Conservation (phyloP, 2,888 invertebrate genomes). For the Heliothis peltigera region DNA sequence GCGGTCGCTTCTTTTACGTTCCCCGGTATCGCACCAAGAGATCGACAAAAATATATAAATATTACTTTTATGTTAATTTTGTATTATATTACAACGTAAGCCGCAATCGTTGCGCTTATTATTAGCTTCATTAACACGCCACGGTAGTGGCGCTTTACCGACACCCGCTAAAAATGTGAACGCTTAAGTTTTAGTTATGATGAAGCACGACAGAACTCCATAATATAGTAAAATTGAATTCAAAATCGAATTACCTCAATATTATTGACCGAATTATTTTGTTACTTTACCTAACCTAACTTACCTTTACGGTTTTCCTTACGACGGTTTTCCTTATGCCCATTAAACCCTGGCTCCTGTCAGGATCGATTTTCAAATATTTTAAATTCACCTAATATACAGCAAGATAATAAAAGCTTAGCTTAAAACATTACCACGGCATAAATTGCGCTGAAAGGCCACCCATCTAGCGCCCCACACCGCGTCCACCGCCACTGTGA, state of each 20-base stretch:
- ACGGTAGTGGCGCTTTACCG: not conserved
- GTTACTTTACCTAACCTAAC: not conserved
- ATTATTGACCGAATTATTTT: not conserved
- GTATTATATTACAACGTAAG: not conserved
- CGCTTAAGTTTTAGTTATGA: no score
- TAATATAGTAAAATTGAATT: not conserved
- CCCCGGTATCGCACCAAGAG: slow-evolving; percentile 18
- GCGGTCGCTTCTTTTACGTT: slow-evolving; percentile 26
- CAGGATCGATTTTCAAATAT: not conserved
- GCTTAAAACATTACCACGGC: slow-evolving; percentile 33
- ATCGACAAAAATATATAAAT: slow-evolving; percentile 39
- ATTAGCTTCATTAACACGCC: slow-evolving; percentile 15
- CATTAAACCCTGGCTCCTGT: no score
- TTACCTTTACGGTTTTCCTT: no score
- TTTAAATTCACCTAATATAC: slow-evolving; percentile 2
- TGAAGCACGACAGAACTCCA: not conserved
- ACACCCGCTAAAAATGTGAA: not conserved
- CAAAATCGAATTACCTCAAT: not conserved
- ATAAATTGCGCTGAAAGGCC: slow-evolving; percentile 67
- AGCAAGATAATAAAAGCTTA: slow-evolving; percentile 40
- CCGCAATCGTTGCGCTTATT: slow-evolving; percentile 4
- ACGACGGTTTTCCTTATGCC: no score
- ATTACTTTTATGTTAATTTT: slow-evolving; percentile 35
- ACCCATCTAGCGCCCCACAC: slow-evolving; percentile 88
- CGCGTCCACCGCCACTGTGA: slow-evolving; percentile 85